A percentile compares a stretch with the other conserved stretches of the same genome.
These are phyloP conservation scores for Galaxea fascicularis DNA, from an alignment of 92 coral and sea anemone species.

Conservation along the genomic window DNA sequence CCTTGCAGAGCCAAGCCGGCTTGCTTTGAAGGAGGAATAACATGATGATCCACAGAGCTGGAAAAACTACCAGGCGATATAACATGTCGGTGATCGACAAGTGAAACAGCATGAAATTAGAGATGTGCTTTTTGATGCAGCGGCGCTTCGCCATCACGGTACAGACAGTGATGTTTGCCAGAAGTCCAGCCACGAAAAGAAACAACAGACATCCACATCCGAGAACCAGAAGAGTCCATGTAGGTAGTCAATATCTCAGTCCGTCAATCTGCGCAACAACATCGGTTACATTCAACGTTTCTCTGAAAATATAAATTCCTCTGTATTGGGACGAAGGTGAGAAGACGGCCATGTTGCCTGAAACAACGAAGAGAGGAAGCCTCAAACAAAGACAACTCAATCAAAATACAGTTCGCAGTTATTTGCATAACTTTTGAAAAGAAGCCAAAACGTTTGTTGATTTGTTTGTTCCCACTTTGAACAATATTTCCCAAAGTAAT, in stretches of 20 bases:
- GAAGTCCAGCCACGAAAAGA: slow-evolving; percentile 16
- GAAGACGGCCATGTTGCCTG: background rate
- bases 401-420: background rate
- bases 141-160: slow-evolving; percentile 6
- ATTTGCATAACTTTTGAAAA: background rate
- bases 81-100: slow-evolving; percentile 22
- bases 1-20: slow-evolving; percentile 5
- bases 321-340: background rate
- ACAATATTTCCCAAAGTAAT: background rate
- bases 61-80: slow-evolving; percentile 18
- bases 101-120: slow-evolving; percentile 38
- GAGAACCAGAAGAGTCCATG: background rate
- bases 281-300: background rate
- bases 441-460: background rate
- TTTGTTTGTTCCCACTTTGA: background rate
- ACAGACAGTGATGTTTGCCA: slow-evolving; percentile 32
- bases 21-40: background rate
- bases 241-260: background rate
- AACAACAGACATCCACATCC: background rate
- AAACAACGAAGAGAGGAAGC: background rate
- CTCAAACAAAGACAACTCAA: too few species aligned
- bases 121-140: slow-evolving; percentile 24
- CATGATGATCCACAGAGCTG: background rate
- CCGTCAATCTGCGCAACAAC: background rate
- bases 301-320: background rate